A percentile compares a stretch with the other conserved stretches of the same genome.
Conservation (phyloP, 2,888 invertebrate genomes). For the Platycheirus rosarum region DNA sequence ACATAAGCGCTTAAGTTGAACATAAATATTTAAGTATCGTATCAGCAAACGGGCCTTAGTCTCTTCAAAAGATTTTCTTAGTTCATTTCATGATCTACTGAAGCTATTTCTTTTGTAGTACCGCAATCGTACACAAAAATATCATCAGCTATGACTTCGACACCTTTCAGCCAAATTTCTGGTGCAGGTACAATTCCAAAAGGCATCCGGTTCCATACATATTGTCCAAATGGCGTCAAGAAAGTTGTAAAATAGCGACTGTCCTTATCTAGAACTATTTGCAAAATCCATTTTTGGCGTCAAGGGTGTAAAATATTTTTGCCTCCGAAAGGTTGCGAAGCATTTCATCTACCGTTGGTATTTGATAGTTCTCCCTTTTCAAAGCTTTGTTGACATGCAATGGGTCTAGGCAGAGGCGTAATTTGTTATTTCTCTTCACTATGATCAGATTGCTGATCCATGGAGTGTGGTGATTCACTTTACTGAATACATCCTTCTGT, state of each 20-base stretch:
- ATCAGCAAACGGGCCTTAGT: too few species aligned
- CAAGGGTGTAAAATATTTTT: slow-evolving; percentile 62
- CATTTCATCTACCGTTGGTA: slow-evolving; percentile 44
- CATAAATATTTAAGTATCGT: too few species aligned
- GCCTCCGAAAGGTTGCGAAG: slow-evolving; percentile 5
- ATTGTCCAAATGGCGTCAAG: slow-evolving; percentile 71
- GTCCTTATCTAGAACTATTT: slow-evolving; percentile 74
- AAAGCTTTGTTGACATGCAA: too few species aligned
- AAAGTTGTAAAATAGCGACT: slow-evolving; percentile 77
- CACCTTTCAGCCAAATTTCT: slow-evolving; percentile 19
- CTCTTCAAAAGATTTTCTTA: too few species aligned
- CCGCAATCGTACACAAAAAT: slow-evolving; percentile 35
- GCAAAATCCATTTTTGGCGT: slow-evolving; percentile 71
- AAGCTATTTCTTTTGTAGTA: slow-evolving; percentile 15
- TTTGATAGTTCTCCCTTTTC: slow-evolving; percentile 38
- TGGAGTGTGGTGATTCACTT: slow-evolving; percentile 34
- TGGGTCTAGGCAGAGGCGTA: slow-evolving; percentile 1
- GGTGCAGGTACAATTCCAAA: slow-evolving; percentile 40
- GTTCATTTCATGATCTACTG: too few species aligned
- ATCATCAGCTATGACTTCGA: slow-evolving; percentile 45
- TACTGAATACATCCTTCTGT: slow-evolving; percentile 22
- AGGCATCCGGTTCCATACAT: slow-evolving; percentile 50
- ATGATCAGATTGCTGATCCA: slow-evolving; percentile 54
- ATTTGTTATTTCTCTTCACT: slow-evolving; percentile 39
- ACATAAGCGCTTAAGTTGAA: too few species aligned